Base-by-base conservation (phyloP, 2,797 vertebrate genomes). In the Sarcophilus harrisii region DNA sequence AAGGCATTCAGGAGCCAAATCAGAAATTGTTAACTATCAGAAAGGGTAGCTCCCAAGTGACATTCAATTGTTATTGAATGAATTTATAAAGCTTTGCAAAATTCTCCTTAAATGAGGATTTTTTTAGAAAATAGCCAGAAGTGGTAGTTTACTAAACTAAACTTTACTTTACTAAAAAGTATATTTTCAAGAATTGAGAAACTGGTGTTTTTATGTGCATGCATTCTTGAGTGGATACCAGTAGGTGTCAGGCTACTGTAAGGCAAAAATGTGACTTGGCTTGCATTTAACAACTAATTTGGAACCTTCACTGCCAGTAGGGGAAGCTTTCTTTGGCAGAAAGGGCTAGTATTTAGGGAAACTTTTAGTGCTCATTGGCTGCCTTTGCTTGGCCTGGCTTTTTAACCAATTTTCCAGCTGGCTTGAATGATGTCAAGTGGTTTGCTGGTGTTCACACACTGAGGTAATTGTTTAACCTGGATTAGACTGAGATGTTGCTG, bases 391-490 rank as follows among this genome's bases (percentile, higher is more conserved):
- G 58, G 93, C 81, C 90, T 59, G 24, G 93, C 93, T 95, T 97
- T 97, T 92, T 95, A 94, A 92, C 94, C 96, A 94, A n/a, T 91
- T 96, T 95, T 66, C 81, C 58, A 95, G 93, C 90, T 90, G 95
- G 95, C 94, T 96, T 2, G 0, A 93, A 62, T 73, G 90, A 96
- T 93, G 94, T 96, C 94, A 92, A 94, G 94, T 93, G 94, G 90
- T 87, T 96, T 94, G 62, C 95, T 62, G 5, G 4, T 95, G 96
- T 97, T 95, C 93, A 49, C 92, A 93, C 49, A 49, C 89, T n/a
- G 93, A 87, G 81, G 91, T 93, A 92, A 96, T 96, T 94, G 60
- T 97, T 96, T 96, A 95, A 92, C 97, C 96, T 97, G 96, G 96
- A 96, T 89, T 90, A 81, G 29, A 38, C 90, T 92, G 95, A 96